These are phyloP conservation scores for Subanguina moxae DNA, from an alignment of 1,140 invertebrate species.

Conservation along the genomic window DNA sequence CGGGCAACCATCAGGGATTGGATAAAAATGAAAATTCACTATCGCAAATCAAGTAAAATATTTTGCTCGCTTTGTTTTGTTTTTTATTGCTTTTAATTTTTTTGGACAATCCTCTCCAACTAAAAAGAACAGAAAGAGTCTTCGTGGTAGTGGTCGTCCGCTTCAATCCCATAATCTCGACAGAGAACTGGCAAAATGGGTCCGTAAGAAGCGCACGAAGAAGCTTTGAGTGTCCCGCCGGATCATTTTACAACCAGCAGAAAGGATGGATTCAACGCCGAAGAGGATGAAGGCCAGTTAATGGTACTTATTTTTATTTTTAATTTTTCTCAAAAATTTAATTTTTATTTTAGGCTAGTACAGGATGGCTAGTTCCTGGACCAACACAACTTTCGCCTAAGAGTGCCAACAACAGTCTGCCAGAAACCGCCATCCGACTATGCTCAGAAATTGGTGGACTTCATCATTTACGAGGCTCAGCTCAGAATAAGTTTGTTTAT, in stretches of 20 bases:
- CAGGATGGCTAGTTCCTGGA: conserved; percentile 18
- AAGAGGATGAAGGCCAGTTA: conserved; percentile 3
- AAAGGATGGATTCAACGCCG: conserved; percentile 4
- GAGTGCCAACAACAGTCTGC: conserved; percentile 12
- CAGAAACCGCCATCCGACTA: conserved; percentile 20
- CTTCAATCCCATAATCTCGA: conserved; percentile 11
- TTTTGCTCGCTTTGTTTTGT: background rate
- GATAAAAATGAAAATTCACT: background rate
- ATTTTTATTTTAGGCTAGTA: conserved; percentile 17
- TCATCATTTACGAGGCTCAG: conserved; percentile 12
- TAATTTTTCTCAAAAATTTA: background rate
- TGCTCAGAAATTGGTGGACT: conserved; percentile 11
- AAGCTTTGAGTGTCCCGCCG: conserved; percentile 6
- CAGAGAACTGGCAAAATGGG: conserved; percentile 9
- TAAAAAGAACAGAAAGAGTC: conserved; percentile 8
- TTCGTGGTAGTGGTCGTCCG: conserved; percentile 8
- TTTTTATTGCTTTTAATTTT: background rate
- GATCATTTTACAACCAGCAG: conserved; percentile 3
- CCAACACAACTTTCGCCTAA: conserved; percentile 5
- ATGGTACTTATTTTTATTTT: conserved; percentile 12
- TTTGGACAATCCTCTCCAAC: conserved; percentile 1
- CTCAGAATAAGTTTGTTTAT: conserved; percentile 13
- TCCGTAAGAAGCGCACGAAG: background rate
- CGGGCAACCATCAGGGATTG: background rate
- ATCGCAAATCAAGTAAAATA: background rate